phyloP scores from a whole-genome alignment of 2,113 vertebrate species.

The Megaptera novaeangliae region DNA sequence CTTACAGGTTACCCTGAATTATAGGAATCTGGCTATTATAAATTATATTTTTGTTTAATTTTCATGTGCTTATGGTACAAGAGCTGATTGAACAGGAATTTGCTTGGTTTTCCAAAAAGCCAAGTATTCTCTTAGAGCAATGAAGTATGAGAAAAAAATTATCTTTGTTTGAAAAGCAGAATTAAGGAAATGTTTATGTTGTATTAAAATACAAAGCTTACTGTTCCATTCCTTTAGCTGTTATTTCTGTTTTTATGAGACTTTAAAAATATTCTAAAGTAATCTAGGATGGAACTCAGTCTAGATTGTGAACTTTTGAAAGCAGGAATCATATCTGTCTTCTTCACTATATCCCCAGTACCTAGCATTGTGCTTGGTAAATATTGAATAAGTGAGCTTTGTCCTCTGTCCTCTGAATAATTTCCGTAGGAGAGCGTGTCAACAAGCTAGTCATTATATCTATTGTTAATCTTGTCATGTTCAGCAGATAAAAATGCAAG shows the following conservation, averaged over 20 bases:
- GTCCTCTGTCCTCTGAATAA: constrained; percentile 56
- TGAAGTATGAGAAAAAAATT: constrained; percentile 1
- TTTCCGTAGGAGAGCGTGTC: constrained; percentile 61
- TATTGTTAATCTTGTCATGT: constrained; percentile 55
- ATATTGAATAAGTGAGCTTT: constrained; percentile 58
- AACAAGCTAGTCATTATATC: constrained; percentile 51
- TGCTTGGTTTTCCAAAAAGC: neutral
- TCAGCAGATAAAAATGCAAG: constrained; percentile 58
- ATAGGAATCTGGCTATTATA: neutral
- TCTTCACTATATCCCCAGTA: neutral
- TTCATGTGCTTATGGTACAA: neutral
- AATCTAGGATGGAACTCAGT: neutral
- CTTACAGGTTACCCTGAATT: neutral
- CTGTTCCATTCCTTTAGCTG: neutral
- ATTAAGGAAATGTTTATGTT: neutral
- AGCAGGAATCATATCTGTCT: neutral
- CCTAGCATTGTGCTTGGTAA: constrained; percentile 34
- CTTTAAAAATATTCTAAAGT: neutral
- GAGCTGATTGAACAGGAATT: constrained; percentile 33
- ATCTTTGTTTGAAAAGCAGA: constrained; percentile 6
- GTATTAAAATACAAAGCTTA: constrained; percentile 5
- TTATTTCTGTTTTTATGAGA: constrained; percentile 1
- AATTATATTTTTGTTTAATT: neutral
- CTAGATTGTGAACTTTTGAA: neutral
- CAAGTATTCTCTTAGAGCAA: neutral